Evolutionary conservation across 2,888 invertebrate species (phyloP).

Genomic region (Cenopis cana): DNA sequence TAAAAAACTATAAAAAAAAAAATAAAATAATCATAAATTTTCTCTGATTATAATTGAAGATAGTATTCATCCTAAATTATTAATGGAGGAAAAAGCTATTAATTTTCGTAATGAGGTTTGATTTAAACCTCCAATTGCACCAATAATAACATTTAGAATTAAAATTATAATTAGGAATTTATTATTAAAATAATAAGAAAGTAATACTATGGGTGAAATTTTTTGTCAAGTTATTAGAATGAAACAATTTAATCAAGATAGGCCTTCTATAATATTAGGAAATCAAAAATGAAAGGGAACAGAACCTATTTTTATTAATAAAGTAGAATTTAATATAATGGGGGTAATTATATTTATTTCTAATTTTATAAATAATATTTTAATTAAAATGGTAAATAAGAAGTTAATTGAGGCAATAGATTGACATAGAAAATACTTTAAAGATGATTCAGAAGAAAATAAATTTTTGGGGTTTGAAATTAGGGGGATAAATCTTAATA

Average conservation of each 20-base stretch:
- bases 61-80: constrained; percentile 86
- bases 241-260: constrained; percentile 84
- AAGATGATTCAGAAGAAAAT: constrained; percentile 79
- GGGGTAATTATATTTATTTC: constrained; percentile 60
- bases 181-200: constrained; percentile 76
- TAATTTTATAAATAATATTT: constrained; percentile 68
- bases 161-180: constrained; percentile 74
- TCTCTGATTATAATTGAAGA: constrained; percentile 73
- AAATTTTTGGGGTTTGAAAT: constrained; percentile 78
- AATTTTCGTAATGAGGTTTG: constrained; percentile 85
- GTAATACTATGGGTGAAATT: constrained; percentile 85
- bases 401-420: constrained; percentile 84
- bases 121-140: constrained; percentile 82
- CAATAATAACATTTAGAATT: constrained; percentile 75
- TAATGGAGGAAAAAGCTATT: constrained; percentile 87
- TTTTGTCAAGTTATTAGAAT: constrained; percentile 87
- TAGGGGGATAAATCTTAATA: constrained; percentile 86
- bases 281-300: constrained; percentile 86
- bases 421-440: constrained; percentile 87
- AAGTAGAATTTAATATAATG: constrained; percentile 69
- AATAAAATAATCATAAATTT: constrained; percentile 77
- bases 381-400: constrained; percentile 77
- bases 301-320: constrained; percentile 85
- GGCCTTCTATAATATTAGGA: constrained; percentile 84
- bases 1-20: constrained; percentile 75